Conservation (phyloP, 2,113 vertebrate species). For the Sturnus vulgaris region DNA sequence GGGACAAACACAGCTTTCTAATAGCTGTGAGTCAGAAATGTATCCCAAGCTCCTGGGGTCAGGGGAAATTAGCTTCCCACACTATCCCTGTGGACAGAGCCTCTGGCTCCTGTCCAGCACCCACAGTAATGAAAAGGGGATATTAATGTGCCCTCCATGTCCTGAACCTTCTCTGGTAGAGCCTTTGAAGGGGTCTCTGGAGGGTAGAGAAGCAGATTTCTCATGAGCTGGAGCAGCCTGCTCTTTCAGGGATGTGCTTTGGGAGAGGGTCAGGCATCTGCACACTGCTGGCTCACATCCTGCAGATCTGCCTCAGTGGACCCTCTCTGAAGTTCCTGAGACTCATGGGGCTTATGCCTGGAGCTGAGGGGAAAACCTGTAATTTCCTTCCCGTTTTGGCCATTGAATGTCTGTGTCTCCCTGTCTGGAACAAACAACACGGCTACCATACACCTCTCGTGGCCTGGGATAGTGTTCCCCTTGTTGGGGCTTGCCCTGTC, state of each 20-base stretch:
- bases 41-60: neutral
- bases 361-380: neutral
- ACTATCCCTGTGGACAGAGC: neutral
- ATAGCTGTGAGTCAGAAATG: neutral
- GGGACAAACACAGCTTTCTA: neutral
- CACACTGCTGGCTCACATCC: accelerated
- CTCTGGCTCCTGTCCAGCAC: neutral
- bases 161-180: neutral
- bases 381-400: neutral
- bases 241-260: neutral
- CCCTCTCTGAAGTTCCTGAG: neutral
- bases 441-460: too few species aligned
- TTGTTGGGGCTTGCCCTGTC: neutral
- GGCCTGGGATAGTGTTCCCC: neutral
- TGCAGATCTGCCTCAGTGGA: neutral
- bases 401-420: neutral
- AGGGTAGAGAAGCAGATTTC: neutral
- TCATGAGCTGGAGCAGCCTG: neutral
- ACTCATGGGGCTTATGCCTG: neutral
- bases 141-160: neutral
- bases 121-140: neutral
- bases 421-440: neutral
- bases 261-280: neutral
- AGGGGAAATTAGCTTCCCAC: neutral
- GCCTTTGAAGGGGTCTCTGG: neutral